A percentile compares a stretch with the other conserved stretches of the same genome.
phyloP scores from a whole-genome alignment of 2,888 invertebrate species.

The Chorisops tibialis region DNA sequence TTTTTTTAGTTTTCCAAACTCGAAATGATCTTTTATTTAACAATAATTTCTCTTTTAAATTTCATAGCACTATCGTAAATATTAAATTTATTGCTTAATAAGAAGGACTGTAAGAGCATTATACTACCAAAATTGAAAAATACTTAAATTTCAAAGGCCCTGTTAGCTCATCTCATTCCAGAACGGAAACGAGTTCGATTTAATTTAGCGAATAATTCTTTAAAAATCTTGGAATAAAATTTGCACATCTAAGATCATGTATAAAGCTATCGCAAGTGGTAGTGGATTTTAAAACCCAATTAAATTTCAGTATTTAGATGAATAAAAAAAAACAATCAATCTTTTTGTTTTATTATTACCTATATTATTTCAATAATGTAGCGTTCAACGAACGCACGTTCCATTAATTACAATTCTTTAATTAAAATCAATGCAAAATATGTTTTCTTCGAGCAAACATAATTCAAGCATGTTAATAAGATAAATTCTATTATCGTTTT shows the following conservation, averaged over 20 bases:
- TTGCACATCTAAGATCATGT: neutral
- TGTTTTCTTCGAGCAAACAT: neutral
- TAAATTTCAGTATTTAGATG: too few species aligned
- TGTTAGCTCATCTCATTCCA: conserved; percentile 11
- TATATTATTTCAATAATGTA: neutral
- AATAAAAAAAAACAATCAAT: too few species aligned
- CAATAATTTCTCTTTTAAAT: too few species aligned
- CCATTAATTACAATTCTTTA: neutral
- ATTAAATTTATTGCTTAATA: too few species aligned
- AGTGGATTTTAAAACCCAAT: too few species aligned
- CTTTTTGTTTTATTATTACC: neutral
- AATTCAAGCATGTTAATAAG: neutral
- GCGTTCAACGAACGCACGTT: neutral
- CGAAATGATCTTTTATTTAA: neutral
- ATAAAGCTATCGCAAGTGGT: neutral
- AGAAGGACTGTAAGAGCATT: conserved; percentile 17
- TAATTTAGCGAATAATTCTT: conserved; percentile 3
- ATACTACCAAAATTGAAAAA: conserved; percentile 17
- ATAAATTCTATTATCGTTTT: conserved; percentile 2
- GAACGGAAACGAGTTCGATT: neutral
- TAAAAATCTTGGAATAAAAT: neutral
- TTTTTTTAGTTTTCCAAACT: neutral
- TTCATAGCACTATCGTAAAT: too few species aligned
- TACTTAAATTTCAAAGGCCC: conserved; percentile 14
- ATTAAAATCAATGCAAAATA: neutral